These are phyloP conservation scores for Aplidium turbinatum DNA, from an alignment of 23 tunicate species.

Conservation along the genomic window DNA sequence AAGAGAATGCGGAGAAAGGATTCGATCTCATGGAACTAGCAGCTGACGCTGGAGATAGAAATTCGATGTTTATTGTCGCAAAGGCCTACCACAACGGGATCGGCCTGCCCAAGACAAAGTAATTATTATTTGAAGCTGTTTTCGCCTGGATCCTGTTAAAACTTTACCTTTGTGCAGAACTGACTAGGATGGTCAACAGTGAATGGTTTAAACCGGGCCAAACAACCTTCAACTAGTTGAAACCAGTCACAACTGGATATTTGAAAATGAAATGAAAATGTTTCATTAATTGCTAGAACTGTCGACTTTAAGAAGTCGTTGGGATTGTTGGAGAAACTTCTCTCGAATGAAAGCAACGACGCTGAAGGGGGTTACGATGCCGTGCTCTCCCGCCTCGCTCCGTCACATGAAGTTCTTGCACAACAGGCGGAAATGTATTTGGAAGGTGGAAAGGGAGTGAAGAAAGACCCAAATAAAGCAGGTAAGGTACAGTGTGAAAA, in stretches of 20 bases:
- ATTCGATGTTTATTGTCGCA: constrained; percentile 74
- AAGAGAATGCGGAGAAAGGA: constrained; percentile 68
- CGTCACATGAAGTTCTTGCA: constrained; percentile 63
- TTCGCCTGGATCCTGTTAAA: too few relatives aligned
- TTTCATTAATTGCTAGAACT: too few relatives aligned
- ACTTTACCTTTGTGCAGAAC: too few relatives aligned
- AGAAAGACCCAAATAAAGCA: constrained; percentile 61
- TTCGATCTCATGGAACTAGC: constrained; percentile 73
- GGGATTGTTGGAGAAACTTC: constrained; percentile 63
- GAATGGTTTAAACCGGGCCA: too few relatives aligned
- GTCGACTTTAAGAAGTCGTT: constrained; percentile 44
- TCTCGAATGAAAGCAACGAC: constrained; percentile 45
- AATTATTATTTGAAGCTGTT: neutral
- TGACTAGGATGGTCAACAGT: too few relatives aligned
- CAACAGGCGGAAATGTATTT: constrained; percentile 69
- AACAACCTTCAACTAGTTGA: too few relatives aligned
- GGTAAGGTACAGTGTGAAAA: constrained; percentile 33
- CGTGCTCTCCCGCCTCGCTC: constrained; percentile 71
- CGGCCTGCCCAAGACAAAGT: constrained; percentile 79
- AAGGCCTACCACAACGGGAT: constrained; percentile 73
- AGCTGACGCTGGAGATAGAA: constrained; percentile 82
- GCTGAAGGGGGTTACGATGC: constrained; percentile 85
- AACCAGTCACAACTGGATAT: too few relatives aligned
- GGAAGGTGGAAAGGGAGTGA: constrained; percentile 79
- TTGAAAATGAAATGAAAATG: too few relatives aligned